Evolutionary conservation across 2,888 invertebrate species (phyloP).

Genomic region (Cheilosia grossa): DNA sequence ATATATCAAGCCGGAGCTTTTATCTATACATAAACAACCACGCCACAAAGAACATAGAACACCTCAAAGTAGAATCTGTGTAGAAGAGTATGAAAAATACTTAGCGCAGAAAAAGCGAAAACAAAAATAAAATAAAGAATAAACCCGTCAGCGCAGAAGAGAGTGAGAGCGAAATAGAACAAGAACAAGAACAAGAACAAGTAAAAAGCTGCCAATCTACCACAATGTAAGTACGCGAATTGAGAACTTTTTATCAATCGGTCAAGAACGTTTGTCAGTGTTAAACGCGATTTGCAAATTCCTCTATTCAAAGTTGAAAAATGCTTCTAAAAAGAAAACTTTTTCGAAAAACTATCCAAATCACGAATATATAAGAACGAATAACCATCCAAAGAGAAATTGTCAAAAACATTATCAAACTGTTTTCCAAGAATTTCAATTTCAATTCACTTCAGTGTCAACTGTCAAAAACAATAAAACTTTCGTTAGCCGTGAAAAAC

Average conservation of each 20-base stretch:
- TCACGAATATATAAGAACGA: slow-evolving; percentile 4
- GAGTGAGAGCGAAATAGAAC: slow-evolving; percentile 76
- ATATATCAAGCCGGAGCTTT: slow-evolving; percentile 39
- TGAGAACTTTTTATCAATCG: slow-evolving; percentile 82
- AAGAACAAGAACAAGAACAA: slow-evolving; percentile 74
- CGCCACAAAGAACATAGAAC: slow-evolving; percentile 16
- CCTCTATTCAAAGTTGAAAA: slow-evolving; percentile 55
- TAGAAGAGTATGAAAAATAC: slow-evolving; percentile 7
- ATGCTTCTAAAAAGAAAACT: slow-evolving; percentile 17
- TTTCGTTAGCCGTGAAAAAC: not conserved
- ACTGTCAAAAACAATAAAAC: slow-evolving; percentile 24
- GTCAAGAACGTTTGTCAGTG: slow-evolving; percentile 82
- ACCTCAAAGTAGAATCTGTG: slow-evolving; percentile 28
- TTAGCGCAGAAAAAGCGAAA: not conserved
- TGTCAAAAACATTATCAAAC: slow-evolving; percentile 52
- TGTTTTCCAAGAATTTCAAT: slow-evolving; percentile 53
- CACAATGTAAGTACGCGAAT: slow-evolving; percentile 75
- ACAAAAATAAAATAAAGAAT: slow-evolving; percentile 15
- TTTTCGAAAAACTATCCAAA: slow-evolving; percentile 27
- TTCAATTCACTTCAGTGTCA: slow-evolving; percentile 1
- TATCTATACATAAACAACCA: slow-evolving; percentile 11
- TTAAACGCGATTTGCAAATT: slow-evolving; percentile 76
- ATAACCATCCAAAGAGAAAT: slow-evolving; percentile 76
- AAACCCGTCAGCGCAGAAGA: slow-evolving; percentile 66
- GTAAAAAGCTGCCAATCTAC: slow-evolving; percentile 75